Conservation (phyloP, 2,888 invertebrate genomes). For the Coleophora flavipennella region DNA sequence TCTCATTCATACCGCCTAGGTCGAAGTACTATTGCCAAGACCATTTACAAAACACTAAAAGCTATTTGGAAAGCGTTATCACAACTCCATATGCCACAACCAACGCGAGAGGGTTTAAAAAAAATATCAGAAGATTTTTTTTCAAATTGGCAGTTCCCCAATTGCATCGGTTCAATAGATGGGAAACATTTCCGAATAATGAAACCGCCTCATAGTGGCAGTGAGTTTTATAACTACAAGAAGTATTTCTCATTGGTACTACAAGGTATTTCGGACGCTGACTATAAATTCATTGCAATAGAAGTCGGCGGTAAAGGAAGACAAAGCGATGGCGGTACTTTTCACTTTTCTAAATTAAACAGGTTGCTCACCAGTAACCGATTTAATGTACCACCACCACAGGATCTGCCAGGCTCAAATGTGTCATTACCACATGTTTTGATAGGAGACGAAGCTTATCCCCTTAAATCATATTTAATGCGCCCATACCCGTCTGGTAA, state of each 20-base stretch:
- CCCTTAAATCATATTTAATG: slow-evolving; percentile 15
- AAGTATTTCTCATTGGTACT: slow-evolving; percentile 10
- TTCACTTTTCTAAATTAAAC: slow-evolving; percentile 12
- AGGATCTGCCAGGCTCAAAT: slow-evolving; percentile 8
- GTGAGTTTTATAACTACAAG: slow-evolving; percentile 11
- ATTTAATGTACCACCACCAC: slow-evolving; percentile 5
- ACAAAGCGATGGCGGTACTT: slow-evolving; percentile 14
- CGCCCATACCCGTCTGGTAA: slow-evolving; percentile 10
- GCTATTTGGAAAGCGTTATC: slow-evolving; percentile 14
- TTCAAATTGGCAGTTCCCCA: slow-evolving; percentile 11
- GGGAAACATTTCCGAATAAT: slow-evolving; percentile 14
- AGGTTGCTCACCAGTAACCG: slow-evolving; percentile 8
- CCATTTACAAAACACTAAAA: slow-evolving; percentile 11
- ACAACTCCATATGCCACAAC: slow-evolving; percentile 7
- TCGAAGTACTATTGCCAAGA: neutral
- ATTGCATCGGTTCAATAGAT: slow-evolving; percentile 13
- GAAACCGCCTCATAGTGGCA: slow-evolving; percentile 7
- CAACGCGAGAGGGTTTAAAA: slow-evolving; percentile 12
- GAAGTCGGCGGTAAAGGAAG: slow-evolving; percentile 15
- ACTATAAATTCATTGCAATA: slow-evolving; percentile 11
- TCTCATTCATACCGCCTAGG: neutral
- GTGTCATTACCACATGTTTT: slow-evolving; percentile 5
- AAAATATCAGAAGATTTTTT: slow-evolving; percentile 10
- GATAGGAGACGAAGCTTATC: slow-evolving; percentile 17
- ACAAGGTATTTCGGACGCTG: slow-evolving; percentile 15